These are phyloP conservation scores for Tenualosa ilisha DNA, from an alignment of 2,797 vertebrate species.

Conservation along the genomic window DNA sequence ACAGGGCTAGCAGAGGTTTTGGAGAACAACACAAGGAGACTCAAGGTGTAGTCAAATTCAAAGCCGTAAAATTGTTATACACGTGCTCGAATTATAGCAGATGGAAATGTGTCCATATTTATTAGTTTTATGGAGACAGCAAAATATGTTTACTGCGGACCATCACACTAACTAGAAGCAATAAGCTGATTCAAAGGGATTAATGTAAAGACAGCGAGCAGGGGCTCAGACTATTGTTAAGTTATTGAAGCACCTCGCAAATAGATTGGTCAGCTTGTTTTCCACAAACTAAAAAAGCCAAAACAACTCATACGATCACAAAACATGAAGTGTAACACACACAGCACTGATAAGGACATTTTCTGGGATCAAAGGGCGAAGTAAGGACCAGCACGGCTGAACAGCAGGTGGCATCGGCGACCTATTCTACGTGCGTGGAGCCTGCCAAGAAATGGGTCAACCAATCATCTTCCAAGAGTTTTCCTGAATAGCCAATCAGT, in stretches of 20 bases:
- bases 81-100: too few species aligned
- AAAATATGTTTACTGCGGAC: not conserved
- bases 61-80: too few species aligned
- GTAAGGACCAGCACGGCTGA: not conserved
- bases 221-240: not conserved
- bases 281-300: not conserved
- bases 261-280: not conserved
- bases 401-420: conserved; percentile 34
- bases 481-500: not conserved
- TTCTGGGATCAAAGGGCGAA: conserved; percentile 13
- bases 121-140: too few species aligned
- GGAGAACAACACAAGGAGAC: too few species aligned
- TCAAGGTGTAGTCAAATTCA: too few species aligned
- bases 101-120: too few species aligned
- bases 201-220: not conserved
- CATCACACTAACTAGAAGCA: not conserved
- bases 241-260: not conserved
- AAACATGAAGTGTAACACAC: not conserved
- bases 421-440: not conserved
- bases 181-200: conserved; percentile 18
- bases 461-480: conserved; percentile 22
- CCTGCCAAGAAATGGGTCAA: conserved; percentile 30
- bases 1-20: too few species aligned
- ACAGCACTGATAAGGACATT: not conserved
- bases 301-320: not conserved